Evolutionary conservation across 2,888 invertebrate genomes (phyloP).

Genomic region (Dioctria linearis): DNA sequence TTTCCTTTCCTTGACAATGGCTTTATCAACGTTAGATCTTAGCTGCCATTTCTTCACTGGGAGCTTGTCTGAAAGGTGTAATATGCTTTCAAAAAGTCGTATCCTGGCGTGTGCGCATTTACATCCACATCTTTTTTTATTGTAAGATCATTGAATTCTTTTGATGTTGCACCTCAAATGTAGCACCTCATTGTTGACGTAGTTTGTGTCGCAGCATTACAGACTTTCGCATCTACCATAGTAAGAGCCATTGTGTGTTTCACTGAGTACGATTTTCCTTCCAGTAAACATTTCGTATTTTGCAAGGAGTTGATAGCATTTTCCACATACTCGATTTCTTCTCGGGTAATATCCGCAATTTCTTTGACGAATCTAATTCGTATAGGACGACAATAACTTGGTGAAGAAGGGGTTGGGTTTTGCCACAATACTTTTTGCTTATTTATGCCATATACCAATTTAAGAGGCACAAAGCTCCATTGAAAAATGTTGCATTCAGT

Average conservation of each 20-base stretch:
- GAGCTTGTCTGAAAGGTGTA: slow-evolving; percentile 65
- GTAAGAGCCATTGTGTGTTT: slow-evolving; percentile 18
- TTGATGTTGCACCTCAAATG: slow-evolving; percentile 55
- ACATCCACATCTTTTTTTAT: background rate
- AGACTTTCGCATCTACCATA: slow-evolving; percentile 53
- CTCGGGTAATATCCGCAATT: background rate
- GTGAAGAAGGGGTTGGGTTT: slow-evolving; percentile 31
- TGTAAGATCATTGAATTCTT: slow-evolving; percentile 52
- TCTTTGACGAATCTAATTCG: slow-evolving; percentile 35
- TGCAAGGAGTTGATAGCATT: background rate
- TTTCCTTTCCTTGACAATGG: slow-evolving; percentile 43
- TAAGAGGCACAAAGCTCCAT: slow-evolving; percentile 4
- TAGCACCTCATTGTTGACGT: slow-evolving; percentile 55
- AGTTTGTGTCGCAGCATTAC: slow-evolving; percentile 46
- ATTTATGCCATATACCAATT: background rate
- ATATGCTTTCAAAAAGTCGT: slow-evolving; percentile 62
- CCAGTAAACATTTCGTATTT: too few relatives aligned
- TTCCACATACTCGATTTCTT: background rate
- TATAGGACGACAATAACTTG: slow-evolving; percentile 28
- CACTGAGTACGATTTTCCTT: too few relatives aligned
- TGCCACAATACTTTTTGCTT: background rate
- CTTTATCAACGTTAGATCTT: slow-evolving; percentile 43
- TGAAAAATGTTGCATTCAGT: slow-evolving; percentile 14
- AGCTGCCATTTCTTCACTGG: slow-evolving; percentile 63
- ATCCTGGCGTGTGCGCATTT: slow-evolving; percentile 59